Evolutionary conservation across 1,140 invertebrate species (phyloP).

Genomic region (Bombus fervidus): DNA sequence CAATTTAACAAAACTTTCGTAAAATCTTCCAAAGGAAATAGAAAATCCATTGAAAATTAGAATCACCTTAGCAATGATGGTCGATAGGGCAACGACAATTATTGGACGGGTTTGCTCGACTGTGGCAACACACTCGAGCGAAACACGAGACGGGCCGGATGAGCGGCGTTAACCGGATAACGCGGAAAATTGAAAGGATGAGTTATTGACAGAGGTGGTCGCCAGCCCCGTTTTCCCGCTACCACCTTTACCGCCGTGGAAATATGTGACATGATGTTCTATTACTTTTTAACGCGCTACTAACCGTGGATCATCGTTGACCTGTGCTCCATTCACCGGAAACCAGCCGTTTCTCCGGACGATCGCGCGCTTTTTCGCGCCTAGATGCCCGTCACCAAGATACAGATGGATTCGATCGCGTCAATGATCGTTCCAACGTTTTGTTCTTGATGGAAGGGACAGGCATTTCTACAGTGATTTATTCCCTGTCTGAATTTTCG

Average conservation of each 20-base stretch:
- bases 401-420: background rate
- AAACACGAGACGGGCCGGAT: conserved; percentile 20
- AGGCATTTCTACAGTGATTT: background rate
- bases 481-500: background rate
- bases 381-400: background rate
- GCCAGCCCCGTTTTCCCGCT: background rate
- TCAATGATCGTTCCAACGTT: background rate
- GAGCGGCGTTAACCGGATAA: conserved; percentile 43
- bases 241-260: background rate
- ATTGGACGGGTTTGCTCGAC: conserved; percentile 33
- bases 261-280: conserved; percentile 14
- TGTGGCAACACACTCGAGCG: conserved; percentile 8
- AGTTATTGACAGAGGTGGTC: conserved; percentile 32
- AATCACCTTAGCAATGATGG: background rate
- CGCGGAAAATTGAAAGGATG: conserved; percentile 39
- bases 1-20: too few species aligned
- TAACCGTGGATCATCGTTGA: conserved; percentile 8
- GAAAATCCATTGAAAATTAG: background rate
- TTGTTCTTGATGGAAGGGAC: background rate
- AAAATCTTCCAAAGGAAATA: too few species aligned
- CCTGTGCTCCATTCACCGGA: conserved; percentile 7
- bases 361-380: background rate
- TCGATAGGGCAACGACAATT: conserved; percentile 5
- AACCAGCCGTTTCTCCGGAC: background rate
- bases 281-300: conserved; percentile 29